phyloP scores from a whole-genome alignment of 1,140 invertebrate species.

The Calephelis nemesis region DNA sequence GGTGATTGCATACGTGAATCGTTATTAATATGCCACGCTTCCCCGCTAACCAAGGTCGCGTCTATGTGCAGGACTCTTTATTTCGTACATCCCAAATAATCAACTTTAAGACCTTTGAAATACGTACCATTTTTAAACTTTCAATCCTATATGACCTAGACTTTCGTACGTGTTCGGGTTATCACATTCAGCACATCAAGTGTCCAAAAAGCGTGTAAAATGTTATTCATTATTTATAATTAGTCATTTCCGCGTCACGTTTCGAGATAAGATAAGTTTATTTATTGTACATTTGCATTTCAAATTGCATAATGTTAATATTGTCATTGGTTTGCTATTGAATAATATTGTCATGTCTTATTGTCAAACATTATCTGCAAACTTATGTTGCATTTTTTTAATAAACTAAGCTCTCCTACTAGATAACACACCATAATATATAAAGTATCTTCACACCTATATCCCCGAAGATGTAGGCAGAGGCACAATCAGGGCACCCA shows the following conservation, averaged over 20 bases:
- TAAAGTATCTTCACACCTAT: too few species aligned
- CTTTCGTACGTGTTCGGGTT: slow-evolving; percentile 57
- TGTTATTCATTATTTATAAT: slow-evolving; percentile 39
- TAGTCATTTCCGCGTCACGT: slow-evolving; percentile 43
- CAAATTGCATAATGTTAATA: slow-evolving; percentile 14
- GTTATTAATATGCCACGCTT: slow-evolving; percentile 73
- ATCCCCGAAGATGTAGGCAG: too few species aligned
- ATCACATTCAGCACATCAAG: slow-evolving; percentile 53
- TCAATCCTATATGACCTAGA: slow-evolving; percentile 24
- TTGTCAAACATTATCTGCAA: too few species aligned
- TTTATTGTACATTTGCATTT: slow-evolving; percentile 7
- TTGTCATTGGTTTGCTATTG: slow-evolving; percentile 2
- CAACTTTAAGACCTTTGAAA: slow-evolving; percentile 24
- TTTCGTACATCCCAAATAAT: slow-evolving; percentile 31
- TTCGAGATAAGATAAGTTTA: slow-evolving; percentile 23
- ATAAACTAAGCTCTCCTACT: too few species aligned
- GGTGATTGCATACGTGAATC: slow-evolving; percentile 70
- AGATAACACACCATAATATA: too few species aligned
- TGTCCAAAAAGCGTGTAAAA: slow-evolving; percentile 47
- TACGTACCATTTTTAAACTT: slow-evolving; percentile 27
- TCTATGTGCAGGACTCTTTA: slow-evolving; percentile 53
- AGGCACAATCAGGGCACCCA: too few species aligned
- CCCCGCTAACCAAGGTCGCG: slow-evolving; percentile 55
- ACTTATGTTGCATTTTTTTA: too few species aligned
- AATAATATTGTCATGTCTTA: neutral